Evolutionary conservation across 2,113 vertebrate genomes (phyloP), one percentile per base, ranked within the genome.

Genomic region (Pholis gunnellus): DNA sequence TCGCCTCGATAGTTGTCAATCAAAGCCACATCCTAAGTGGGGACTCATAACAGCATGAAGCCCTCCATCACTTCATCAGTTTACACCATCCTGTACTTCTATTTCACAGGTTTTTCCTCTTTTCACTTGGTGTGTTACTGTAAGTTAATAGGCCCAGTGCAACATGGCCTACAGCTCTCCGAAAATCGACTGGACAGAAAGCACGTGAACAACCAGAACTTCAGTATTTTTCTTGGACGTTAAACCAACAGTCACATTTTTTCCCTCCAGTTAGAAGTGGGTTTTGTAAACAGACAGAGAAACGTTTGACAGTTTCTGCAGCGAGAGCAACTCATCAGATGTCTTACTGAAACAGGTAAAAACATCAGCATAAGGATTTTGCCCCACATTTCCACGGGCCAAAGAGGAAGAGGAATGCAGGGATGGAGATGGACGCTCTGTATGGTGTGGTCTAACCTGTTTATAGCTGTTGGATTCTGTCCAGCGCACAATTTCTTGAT

Each of bases 221-320:
- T 57, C 54, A 7, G 67, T 94, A 83, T 94, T 95, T 89, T 78
- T 91, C 78, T 94, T 94, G 94, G 94, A 91, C 34, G 31, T 40
- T 38, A 87, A 78, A 59, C 66, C 14, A 48, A 87, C 72, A 76
- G 86, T 88, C 78, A 74, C 66, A 85, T 89, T 75, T 65, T 72
- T 52, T 38, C 38, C 15, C 42, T 63, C 40, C 36, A 36, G 74
- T 82, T 83, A 77, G 78, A 86, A 83, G 60, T 73, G 56, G 81
- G 75, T 81, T 89, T 87, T 85, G 31, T 88, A 88, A 93, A 93
- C 86, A 92, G 42, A 88, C 40, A 73, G 66, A 80, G 71, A 81
- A 79, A 75, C 22, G 52, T 91, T 93, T 85, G 79, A 88, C 79
- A 75, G 81, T 56, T 89, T 77, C 75, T 85, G 27, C 64, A 31